Evolutionary conservation across 1,140 invertebrate genomes (phyloP), one percentile per base, ranked within the genome.

Genomic region (Saccostrea echinata): DNA sequence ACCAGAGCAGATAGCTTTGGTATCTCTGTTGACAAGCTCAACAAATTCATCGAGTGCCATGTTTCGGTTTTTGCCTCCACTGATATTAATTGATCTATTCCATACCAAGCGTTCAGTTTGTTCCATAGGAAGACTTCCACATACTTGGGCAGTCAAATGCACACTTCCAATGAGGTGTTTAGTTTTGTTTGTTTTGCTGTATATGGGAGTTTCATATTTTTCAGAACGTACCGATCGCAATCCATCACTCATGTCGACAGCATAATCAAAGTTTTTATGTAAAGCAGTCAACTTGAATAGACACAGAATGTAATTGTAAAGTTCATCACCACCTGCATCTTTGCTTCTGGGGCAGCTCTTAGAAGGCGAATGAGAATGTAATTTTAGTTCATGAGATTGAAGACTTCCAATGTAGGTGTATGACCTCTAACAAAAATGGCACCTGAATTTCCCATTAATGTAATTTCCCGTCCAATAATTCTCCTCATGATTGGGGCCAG

Each of bases 21-120:
- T 86, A 35, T 88, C 89, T 83, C 85, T 88, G 30, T 90, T 90
- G 27, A 90, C 16, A 35, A 90, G 71, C 18, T 90, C 89, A 51
- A 90, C 16, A 80, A 84, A 90, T 86, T 90, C 89, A 85, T 90
- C 89, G 4, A 86, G 68, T 61, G 84, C 84, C 82, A 88, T 87
- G 21, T 90, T 88, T n/a, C 68, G 86, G 61, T 90, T 90, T 88
- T 85, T 87, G 12, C 89, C 89, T 51, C 89, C 89, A 55, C 53
- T 55, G 53, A 55, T 55, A n/a, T n/a, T n/a, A n/a, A n/a, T n/a
- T n/a, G n/a, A n/a, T n/a, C n/a, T n/a, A n/a, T n/a, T n/a, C n/a
- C n/a, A n/a, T n/a, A n/a, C n/a, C n/a, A n/a, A n/a, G n/a, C n/a
- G n/a, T n/a, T n/a, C n/a, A n/a, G n/a, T n/a, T n/a, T n/a, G n/a